Percentiles rank a stretch among this genome's conserved stretches.
Evolutionary conservation across 2,797 vertebrate species (phyloP).

Genomic region (Chaenodraco wilsoni): DNA sequence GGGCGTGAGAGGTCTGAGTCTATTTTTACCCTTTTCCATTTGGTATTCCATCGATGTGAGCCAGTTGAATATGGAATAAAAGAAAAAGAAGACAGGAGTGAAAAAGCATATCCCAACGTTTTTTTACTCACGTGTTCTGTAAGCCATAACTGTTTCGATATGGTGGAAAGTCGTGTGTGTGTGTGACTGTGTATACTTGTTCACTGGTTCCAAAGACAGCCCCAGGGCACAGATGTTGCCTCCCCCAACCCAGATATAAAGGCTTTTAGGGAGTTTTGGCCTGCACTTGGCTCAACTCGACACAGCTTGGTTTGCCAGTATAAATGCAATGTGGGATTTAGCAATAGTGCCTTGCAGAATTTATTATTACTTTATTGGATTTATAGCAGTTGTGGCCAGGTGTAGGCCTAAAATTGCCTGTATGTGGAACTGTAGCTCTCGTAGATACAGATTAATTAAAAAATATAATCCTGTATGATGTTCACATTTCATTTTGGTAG

Average conservation of each 20-base stretch:
- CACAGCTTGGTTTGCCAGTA: conserved; percentile 24
- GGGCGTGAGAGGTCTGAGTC: conserved; percentile 64
- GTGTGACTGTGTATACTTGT: conserved; percentile 30
- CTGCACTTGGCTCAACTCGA: conserved; percentile 14
- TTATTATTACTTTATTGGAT: conserved; percentile 11
- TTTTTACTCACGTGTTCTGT: conserved; percentile 36
- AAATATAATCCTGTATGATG: conserved; percentile 14
- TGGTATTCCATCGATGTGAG: conserved; percentile 58
- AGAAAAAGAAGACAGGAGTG: not conserved
- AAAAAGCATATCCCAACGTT: not conserved
- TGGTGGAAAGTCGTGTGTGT: conserved; percentile 39
- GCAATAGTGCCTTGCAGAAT: conserved; percentile 6
- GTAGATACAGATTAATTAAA: not conserved
- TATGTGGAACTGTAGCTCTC: not conserved
- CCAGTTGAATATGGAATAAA: conserved; percentile 42
- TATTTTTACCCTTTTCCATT: conserved; percentile 67
- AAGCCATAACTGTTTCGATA: conserved; percentile 51
- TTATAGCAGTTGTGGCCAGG: conserved; percentile 8
- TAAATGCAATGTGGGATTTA: conserved; percentile 22
- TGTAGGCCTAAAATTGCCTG: conserved; percentile 7
- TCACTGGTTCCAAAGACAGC: conserved; percentile 29
- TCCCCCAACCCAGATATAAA: conserved; percentile 44
- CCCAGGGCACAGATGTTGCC: conserved; percentile 50
- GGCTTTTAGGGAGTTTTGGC: conserved; percentile 24
- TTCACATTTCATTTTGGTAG: not conserved